Percentiles rank a stretch among this genome's conserved stretches.
These are phyloP conservation scores for Lasioglossum baleicum DNA, from an alignment of 1,140 invertebrate genomes.

Conservation along the genomic window DNA sequence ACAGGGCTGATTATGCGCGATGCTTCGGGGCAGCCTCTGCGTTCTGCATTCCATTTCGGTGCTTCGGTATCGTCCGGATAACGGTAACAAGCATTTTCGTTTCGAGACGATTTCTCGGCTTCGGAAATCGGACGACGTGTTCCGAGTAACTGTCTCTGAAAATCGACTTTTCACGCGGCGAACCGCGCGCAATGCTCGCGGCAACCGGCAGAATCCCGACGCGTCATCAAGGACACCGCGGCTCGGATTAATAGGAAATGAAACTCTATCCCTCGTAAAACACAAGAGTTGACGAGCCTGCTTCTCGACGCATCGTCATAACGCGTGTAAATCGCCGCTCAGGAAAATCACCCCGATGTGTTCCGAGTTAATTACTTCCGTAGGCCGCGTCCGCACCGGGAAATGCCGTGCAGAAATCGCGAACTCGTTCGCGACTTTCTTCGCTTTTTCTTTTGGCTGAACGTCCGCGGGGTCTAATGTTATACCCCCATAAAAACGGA, in stretches of 20 bases:
- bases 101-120: conserved; percentile 6
- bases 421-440: too few relatives aligned
- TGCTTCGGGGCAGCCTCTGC: neutral
- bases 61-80: conserved; percentile 1
- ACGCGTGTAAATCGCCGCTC: neutral
- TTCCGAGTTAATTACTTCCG: neutral
- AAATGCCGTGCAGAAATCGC: neutral
- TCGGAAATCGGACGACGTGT: neutral
- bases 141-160: neutral
- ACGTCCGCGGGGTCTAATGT: too few relatives aligned
- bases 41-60: conserved; percentile 1
- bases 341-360: conserved; percentile 2
- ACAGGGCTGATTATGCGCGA: conserved; percentile 15
- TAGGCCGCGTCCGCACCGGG: neutral
- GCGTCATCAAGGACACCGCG: neutral
- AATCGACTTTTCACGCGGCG: neutral
- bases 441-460: too few relatives aligned
- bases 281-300: neutral
- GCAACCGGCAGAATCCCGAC: too few relatives aligned
- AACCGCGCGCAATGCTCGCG: too few relatives aligned
- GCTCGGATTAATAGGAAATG: conserved; percentile 7
- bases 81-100: conserved; percentile 21
- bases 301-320: neutral
- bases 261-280: conserved; percentile 11
- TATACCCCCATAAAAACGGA: too few relatives aligned